Conservation (phyloP, 2,888 invertebrate species). For the Callimorpha dominula region DNA sequence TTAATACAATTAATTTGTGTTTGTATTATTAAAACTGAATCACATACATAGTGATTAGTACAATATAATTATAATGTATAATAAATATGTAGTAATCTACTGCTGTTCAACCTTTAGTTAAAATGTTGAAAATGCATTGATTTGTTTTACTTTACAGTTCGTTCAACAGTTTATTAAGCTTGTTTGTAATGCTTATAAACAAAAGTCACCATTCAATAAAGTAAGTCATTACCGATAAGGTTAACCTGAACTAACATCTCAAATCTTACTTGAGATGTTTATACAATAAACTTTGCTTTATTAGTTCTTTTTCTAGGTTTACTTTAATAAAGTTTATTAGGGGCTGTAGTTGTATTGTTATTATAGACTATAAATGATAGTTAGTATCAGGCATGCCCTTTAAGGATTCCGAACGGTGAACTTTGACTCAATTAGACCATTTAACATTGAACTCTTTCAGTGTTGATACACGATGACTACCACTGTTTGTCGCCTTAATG, state of each 20-base stretch:
- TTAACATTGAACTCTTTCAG: too few relatives aligned
- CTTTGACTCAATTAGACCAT: conserved; percentile 20
- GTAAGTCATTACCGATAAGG: too few relatives aligned
- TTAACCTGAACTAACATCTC: too few relatives aligned
- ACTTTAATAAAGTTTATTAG: background rate
- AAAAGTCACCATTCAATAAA: too few relatives aligned
- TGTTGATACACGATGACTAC: too few relatives aligned
- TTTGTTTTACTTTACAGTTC: background rate
- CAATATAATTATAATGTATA: too few relatives aligned
- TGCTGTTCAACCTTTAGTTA: too few relatives aligned
- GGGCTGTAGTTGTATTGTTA: background rate
- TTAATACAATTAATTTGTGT: too few relatives aligned
- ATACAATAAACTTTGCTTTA: background rate
- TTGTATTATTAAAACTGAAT: too few relatives aligned
- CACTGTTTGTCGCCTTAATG: too few relatives aligned
- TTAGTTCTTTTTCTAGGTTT: background rate
- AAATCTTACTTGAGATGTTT: background rate
- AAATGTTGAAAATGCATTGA: background rate
- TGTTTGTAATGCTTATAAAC: background rate
- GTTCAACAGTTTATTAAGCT: background rate
- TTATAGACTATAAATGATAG: conserved; percentile 11
- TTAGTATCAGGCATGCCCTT: conserved; percentile 52
- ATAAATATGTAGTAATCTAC: too few relatives aligned
- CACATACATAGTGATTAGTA: too few relatives aligned
- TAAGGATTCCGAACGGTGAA: conserved; percentile 48